A percentile compares a stretch with the other conserved stretches of the same genome.
phyloP scores from a whole-genome alignment of 2,888 invertebrate species.

The Drosophila affinis region DNA sequence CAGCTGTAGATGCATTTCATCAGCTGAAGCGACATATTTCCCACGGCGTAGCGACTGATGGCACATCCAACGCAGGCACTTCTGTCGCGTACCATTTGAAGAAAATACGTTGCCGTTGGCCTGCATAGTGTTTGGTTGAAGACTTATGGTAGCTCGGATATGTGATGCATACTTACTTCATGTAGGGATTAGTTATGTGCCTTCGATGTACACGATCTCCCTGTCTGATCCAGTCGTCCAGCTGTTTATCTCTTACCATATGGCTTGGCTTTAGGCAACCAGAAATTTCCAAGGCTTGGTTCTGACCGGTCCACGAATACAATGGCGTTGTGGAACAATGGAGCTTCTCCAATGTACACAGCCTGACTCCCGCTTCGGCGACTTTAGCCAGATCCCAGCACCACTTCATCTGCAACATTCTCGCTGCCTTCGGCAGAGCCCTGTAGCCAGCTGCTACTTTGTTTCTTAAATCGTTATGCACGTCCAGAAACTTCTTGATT shows the following conservation, averaged over 20 bases:
- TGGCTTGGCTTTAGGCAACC: background rate
- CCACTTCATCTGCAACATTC: background rate
- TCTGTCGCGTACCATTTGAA: too few relatives aligned
- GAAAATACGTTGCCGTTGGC: background rate
- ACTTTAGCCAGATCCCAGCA: background rate
- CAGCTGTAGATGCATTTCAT: background rate
- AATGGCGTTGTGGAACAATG: background rate
- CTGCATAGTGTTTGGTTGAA: background rate
- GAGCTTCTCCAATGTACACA: background rate
- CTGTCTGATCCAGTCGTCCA: background rate
- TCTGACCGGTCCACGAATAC: background rate
- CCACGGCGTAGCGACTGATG: background rate
- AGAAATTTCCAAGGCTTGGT: background rate
- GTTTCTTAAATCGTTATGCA: too few relatives aligned
- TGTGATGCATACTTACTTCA: background rate
- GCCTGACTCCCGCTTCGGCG: background rate
- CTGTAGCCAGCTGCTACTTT: too few relatives aligned
- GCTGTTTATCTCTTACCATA: background rate
- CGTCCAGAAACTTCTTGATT: background rate
- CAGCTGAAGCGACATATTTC: background rate
- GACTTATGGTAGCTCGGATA: accelerated
- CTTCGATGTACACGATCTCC: too few relatives aligned
- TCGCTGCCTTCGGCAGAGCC: background rate
- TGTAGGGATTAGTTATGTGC: background rate
- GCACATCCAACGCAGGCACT: background rate